phyloP scores from a whole-genome alignment of 2,797 vertebrate genomes.

The Harpagifer antarcticus region DNA sequence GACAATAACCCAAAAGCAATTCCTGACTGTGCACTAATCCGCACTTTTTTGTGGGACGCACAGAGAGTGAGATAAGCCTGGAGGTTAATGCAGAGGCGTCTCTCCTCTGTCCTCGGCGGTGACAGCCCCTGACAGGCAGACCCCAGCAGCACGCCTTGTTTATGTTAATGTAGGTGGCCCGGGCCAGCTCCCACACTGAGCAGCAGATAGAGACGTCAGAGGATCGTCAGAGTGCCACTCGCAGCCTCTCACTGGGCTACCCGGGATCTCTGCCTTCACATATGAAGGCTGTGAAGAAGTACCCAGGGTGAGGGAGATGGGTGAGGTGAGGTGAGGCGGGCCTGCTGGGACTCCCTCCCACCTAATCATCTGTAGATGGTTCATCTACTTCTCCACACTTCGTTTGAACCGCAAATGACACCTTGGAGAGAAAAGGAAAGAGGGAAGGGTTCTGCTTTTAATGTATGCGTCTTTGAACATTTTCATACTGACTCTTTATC shows the following conservation, averaged over 20 bases:
- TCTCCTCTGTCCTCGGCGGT: conserved; percentile 72
- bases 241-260: conserved; percentile 49
- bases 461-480: conserved; percentile 35
- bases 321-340: background rate
- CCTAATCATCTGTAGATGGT: conserved; percentile 40
- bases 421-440: background rate
- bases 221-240: conserved; percentile 58
- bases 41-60: conserved; percentile 59
- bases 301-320: conserved; percentile 31
- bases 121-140: conserved; percentile 80
- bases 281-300: conserved; percentile 2
- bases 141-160: conserved; percentile 76
- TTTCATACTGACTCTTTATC: conserved; percentile 27
- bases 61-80: conserved; percentile 78
- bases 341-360: conserved; percentile 43
- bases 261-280: conserved; percentile 28
- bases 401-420: conserved; percentile 36
- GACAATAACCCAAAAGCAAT: conserved; percentile 83
- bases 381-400: conserved; percentile 39
- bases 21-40: conserved; percentile 84
- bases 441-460: conserved; percentile 27
- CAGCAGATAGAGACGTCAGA: conserved; percentile 74
- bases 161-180: conserved; percentile 78
- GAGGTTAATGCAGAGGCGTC: conserved; percentile 80
- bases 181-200: conserved; percentile 67